A percentile compares a stretch with the other conserved stretches of the same genome.
Evolutionary conservation across 2,888 invertebrate genomes (phyloP).

Genomic region (Apoda limacodes): DNA sequence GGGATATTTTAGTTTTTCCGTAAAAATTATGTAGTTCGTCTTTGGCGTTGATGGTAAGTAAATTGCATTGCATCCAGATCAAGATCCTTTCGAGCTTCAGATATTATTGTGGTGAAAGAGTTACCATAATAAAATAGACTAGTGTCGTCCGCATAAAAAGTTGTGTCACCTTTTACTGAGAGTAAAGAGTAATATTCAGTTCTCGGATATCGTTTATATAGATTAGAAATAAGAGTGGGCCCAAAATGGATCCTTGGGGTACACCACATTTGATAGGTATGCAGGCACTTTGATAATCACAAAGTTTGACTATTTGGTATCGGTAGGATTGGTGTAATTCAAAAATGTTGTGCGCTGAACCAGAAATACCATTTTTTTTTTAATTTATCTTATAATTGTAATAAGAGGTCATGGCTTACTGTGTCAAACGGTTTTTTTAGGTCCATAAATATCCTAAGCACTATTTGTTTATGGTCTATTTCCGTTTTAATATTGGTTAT

Average conservation of each 20-base stretch:
- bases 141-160: slow-evolving; percentile 6
- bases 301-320: slow-evolving; percentile 13
- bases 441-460: no score
- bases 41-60: no score
- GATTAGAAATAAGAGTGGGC: slow-evolving; percentile 12
- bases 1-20: slow-evolving; percentile 13
- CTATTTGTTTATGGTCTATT: no score
- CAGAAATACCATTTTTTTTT: slow-evolving; percentile 8
- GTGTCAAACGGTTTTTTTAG: no score
- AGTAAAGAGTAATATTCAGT: no score
- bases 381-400: slow-evolving; percentile 9
- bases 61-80: slow-evolving; percentile 14
- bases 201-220: slow-evolving; percentile 7
- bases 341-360: slow-evolving; percentile 7
- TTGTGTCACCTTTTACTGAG: slow-evolving; percentile 2
- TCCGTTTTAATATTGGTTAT: no score
- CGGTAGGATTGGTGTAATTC: slow-evolving; percentile 11
- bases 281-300: slow-evolving; percentile 4
- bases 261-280: slow-evolving; percentile 8
- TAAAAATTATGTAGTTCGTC: slow-evolving; percentile 12
- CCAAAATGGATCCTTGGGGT: slow-evolving; percentile 14
- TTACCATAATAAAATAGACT: slow-evolving; percentile 8
- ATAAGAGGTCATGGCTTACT: no score
- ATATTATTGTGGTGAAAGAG: no score
- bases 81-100: slow-evolving; percentile 10